phyloP scores from a whole-genome alignment of 1,140 invertebrate species.

The Charaxes varanes region DNA sequence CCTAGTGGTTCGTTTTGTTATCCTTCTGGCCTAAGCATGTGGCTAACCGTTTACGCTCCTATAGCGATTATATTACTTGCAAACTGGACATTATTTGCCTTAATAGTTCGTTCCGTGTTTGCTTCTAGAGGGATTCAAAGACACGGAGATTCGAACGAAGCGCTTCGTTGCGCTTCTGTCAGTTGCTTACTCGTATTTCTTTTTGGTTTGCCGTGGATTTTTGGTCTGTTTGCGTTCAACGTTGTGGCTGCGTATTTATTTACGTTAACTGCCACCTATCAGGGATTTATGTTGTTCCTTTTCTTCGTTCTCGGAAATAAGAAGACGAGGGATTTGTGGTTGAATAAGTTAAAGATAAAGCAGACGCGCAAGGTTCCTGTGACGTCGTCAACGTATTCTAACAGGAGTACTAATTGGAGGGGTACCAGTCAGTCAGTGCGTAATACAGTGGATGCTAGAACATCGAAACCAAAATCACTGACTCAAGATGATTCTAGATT shows the following conservation, averaged over 20 bases:
- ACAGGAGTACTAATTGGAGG: conserved; percentile 42
- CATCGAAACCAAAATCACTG: conserved; percentile 49
- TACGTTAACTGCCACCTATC: conserved; percentile 66
- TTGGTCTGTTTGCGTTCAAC: conserved; percentile 60
- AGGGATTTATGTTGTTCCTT: conserved; percentile 72
- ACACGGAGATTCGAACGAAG: conserved; percentile 64
- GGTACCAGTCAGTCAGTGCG: conserved; percentile 17
- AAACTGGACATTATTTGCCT: conserved; percentile 67
- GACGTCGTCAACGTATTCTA: conserved; percentile 62
- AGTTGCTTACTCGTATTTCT: conserved; percentile 70
- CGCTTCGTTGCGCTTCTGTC: conserved; percentile 59
- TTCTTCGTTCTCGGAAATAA: conserved; percentile 74
- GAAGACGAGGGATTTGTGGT: conserved; percentile 71
- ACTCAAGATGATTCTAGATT: conserved; percentile 49
- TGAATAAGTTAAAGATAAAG: conserved; percentile 62
- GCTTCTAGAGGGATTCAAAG: conserved; percentile 59
- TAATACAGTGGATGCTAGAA: conserved; percentile 39
- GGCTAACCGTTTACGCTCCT: conserved; percentile 65
- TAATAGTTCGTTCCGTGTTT: conserved; percentile 72
- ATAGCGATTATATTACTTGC: conserved; percentile 58
- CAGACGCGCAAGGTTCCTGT: conserved; percentile 63
- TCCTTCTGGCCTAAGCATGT: conserved; percentile 58
- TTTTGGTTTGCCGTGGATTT: conserved; percentile 72
- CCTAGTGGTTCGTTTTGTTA: conserved; percentile 60
- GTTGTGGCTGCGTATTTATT: conserved; percentile 69